Evolutionary conservation across 2,113 vertebrate genomes (phyloP).

Genomic region (Anolis sagrei): DNA sequence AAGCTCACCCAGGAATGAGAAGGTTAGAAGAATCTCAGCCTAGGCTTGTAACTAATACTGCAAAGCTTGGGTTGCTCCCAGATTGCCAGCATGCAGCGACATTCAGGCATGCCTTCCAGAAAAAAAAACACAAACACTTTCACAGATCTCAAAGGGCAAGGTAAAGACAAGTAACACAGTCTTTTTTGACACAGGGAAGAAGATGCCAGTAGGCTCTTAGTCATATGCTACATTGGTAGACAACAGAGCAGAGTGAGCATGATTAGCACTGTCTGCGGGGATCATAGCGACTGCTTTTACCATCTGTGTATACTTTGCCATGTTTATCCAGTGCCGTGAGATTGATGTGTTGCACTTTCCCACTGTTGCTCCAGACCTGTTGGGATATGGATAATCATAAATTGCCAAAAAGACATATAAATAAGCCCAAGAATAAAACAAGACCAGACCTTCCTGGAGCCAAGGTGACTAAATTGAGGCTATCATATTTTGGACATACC

Average conservation of each 20-base stretch:
- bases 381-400: conserved; percentile 20
- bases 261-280: neutral
- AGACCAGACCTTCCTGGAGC: too few species aligned
- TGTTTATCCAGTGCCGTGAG: conserved; percentile 88
- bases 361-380: conserved; percentile 90
- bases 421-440: too few species aligned
- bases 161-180: neutral
- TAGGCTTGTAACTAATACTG: neutral
- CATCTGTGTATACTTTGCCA: conserved; percentile 88
- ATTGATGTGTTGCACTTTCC: conserved; percentile 88
- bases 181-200: neutral
- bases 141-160: neutral
- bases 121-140: too few species aligned
- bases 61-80: neutral
- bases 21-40: neutral
- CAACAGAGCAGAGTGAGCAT: neutral
- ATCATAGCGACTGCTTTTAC: conserved; percentile 67
- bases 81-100: neutral
- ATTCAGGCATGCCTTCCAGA: neutral
- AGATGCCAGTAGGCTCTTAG: neutral
- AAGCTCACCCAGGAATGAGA: neutral
- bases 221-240: neutral
- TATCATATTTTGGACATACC: too few species aligned
- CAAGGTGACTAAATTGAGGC: too few species aligned
- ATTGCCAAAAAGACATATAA: too few species aligned